These are phyloP conservation scores for Xiphydria camelus DNA, from an alignment of 2,888 invertebrate species.

Conservation along the genomic window DNA sequence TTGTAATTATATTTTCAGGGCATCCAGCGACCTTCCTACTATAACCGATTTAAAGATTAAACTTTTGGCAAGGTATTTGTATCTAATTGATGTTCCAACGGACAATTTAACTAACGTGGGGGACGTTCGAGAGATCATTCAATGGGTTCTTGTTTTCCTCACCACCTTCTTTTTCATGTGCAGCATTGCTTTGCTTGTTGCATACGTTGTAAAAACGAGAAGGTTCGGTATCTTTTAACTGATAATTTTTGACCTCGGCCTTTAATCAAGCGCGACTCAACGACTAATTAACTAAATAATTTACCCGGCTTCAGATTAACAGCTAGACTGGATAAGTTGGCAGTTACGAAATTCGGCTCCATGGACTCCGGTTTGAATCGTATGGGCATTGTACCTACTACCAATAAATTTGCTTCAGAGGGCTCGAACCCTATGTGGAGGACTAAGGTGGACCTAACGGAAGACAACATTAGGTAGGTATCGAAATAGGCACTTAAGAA, in stretches of 20 bases:
- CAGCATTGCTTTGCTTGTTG: conserved; percentile 60
- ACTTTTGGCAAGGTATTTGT: conserved; percentile 52
- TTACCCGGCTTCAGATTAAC: conserved; percentile 59
- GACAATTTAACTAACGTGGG: conserved; percentile 46
- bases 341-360: conserved; percentile 68
- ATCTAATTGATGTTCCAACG: conserved; percentile 60
- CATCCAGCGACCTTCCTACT: conserved; percentile 59
- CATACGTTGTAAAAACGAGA: conserved; percentile 63
- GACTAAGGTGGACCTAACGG: conserved; percentile 59
- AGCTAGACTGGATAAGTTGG: conserved; percentile 65
- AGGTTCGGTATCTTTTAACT: conserved; percentile 58
- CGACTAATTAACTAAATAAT: background rate
- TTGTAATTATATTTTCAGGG: conserved; percentile 39
- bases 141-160: conserved; percentile 61
- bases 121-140: conserved; percentile 56
- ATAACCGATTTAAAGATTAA: conserved; percentile 56
- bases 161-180: conserved; percentile 62
- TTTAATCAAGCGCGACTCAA: too few species aligned
- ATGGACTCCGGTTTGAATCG: conserved; percentile 66
- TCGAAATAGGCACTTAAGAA: background rate
- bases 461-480: conserved; percentile 62
- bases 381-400: conserved; percentile 65
- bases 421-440: conserved; percentile 75
- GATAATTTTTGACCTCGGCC: too few species aligned
- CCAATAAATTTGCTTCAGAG: conserved; percentile 71